Conservation (phyloP, 2,888 invertebrate genomes). For the Horisme vitalbata region DNA sequence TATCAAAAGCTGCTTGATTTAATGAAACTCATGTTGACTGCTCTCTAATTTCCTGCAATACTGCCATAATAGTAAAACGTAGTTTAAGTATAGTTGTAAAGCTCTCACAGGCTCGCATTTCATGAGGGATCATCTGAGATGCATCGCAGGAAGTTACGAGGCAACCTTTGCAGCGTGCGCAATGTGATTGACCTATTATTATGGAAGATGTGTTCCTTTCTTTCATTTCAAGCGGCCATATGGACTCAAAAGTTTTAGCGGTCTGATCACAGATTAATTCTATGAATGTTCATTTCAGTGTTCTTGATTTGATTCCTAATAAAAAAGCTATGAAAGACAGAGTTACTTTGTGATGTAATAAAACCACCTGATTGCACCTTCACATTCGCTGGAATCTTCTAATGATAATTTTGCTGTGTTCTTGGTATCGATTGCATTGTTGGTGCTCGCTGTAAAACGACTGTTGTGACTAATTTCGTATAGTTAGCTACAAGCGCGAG, state of each 20-base stretch:
- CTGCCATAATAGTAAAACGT: conserved; percentile 64
- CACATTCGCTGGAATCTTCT: conserved; percentile 29
- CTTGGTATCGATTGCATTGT: conserved; percentile 30
- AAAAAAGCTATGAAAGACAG: no score
- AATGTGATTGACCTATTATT: no score
- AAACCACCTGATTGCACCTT: no score
- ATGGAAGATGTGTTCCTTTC: no score
- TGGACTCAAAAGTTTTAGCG: no score
- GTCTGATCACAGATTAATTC: no score
- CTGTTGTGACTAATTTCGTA: conserved; percentile 47
- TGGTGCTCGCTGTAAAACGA: conserved; percentile 25
- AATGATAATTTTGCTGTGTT: conserved; percentile 16
- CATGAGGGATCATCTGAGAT: conserved; percentile 43
- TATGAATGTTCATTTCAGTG: no score
- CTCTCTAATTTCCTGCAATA: conserved; percentile 72
- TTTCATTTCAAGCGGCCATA: no score
- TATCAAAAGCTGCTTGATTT: conserved; percentile 67
- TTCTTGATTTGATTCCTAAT: no score
- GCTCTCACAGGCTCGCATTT: conserved; percentile 43
- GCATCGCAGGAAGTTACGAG: conserved; percentile 63
- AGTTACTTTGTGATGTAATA: no score
- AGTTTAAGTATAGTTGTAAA: conserved; percentile 46
- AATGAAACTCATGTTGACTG: conserved; percentile 63
- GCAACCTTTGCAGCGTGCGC: conserved; percentile 37
- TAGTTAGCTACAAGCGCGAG: conserved; percentile 53